A percentile compares a stretch with the other conserved stretches of the same genome.
Conservation (phyloP, 2,113 vertebrate species). For the Chaetops frenatus region DNA sequence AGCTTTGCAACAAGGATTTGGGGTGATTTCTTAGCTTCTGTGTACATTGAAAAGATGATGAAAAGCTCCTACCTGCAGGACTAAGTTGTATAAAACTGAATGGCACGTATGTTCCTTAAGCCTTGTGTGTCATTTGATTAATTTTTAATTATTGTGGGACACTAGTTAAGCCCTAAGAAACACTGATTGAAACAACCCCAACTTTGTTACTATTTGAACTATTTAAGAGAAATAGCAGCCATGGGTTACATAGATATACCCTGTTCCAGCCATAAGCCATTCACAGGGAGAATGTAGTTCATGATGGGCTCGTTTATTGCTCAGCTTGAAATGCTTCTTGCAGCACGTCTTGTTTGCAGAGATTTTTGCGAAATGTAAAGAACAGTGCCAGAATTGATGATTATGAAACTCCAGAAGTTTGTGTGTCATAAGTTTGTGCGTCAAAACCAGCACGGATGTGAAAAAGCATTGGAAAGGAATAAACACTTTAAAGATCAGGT, state of each 20-base stretch:
- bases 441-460: neutral
- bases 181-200: rapidly evolving
- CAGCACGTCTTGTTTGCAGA: rapidly evolving
- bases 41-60: rapidly evolving
- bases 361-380: neutral
- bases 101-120: rapidly evolving
- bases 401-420: neutral
- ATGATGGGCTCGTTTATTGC: neutral
- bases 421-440: neutral
- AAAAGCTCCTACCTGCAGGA: neutral
- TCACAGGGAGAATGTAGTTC: neutral
- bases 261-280: neutral
- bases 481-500: neutral
- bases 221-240: neutral
- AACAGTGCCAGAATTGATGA: neutral
- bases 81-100: rapidly evolving
- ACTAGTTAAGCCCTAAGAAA: neutral
- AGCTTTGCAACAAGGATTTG: neutral
- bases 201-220: neutral
- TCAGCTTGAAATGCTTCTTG: neutral
- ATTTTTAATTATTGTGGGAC: neutral
- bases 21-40: neutral
- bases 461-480: neutral
- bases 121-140: neutral
- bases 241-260: rapidly evolving